phyloP scores from a whole-genome alignment of 2,888 invertebrate genomes.

The Harpalus rufipes region DNA sequence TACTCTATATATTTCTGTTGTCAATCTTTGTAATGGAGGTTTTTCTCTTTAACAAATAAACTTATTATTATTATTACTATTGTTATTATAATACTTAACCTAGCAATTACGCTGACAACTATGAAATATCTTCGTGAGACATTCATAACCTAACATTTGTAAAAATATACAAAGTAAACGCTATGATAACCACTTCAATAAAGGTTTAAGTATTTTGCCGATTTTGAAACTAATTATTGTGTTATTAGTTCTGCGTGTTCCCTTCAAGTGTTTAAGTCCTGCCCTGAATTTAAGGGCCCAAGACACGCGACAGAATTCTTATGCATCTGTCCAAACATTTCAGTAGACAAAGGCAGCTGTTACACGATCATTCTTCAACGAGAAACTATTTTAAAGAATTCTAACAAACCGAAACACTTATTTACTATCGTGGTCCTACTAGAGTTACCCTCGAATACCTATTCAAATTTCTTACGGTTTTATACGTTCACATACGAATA shows the following conservation, averaged over 20 bases:
- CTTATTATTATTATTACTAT: too few relatives aligned
- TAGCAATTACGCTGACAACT: too few relatives aligned
- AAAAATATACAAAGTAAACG: too few relatives aligned
- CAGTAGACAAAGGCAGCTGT: slow-evolving; percentile 63
- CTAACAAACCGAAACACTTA: slow-evolving; percentile 5
- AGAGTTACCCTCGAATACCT: slow-evolving; percentile 5
- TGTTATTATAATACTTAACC: too few relatives aligned
- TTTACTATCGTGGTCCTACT: not conserved
- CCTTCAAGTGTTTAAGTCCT: not conserved
- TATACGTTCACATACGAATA: not conserved
- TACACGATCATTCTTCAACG: slow-evolving; percentile 59
- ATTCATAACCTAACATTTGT: too few relatives aligned
- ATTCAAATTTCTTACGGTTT: not conserved
- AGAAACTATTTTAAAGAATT: slow-evolving; percentile 36
- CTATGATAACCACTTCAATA: too few relatives aligned
- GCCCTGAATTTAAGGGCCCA: slow-evolving; percentile 10
- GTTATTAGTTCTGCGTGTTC: not conserved
- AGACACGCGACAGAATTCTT: slow-evolving; percentile 39
- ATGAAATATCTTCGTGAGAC: too few relatives aligned
- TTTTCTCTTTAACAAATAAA: too few relatives aligned
- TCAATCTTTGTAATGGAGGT: too few relatives aligned
- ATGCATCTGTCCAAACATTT: slow-evolving; percentile 49
- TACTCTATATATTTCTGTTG: too few relatives aligned
- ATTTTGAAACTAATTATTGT: too few relatives aligned
- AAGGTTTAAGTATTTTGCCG: too few relatives aligned